Evolutionary conservation across 2,113 vertebrate genomes (phyloP).

Genomic region (Phylloscopus trochilus): DNA sequence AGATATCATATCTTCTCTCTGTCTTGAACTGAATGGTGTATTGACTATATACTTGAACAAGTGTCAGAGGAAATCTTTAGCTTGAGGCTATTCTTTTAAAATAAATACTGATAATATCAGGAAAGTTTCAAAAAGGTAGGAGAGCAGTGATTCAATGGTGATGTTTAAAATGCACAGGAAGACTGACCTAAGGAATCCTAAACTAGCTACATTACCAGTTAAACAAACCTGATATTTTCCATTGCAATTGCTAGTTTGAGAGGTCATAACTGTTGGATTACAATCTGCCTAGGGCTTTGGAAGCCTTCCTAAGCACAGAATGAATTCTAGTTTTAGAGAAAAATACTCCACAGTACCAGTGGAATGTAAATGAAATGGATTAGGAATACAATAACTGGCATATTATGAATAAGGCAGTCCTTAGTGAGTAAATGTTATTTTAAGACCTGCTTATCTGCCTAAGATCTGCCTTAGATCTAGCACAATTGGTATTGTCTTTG

Average conservation of each 20-base stretch:
- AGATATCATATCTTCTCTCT: background rate
- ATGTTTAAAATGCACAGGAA: background rate
- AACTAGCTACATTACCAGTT: background rate
- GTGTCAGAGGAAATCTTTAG: background rate
- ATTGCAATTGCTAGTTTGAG: background rate
- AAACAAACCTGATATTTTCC: background rate
- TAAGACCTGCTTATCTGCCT: background rate
- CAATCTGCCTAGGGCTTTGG: background rate
- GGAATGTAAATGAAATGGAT: background rate
- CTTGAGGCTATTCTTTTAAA: background rate
- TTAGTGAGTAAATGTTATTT: background rate
- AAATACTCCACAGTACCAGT: background rate
- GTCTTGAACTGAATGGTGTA: background rate
- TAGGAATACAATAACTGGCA: background rate
- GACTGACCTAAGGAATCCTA: background rate
- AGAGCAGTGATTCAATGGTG: background rate
- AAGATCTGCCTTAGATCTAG: background rate
- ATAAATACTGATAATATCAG: background rate
- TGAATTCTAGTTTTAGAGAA: background rate
- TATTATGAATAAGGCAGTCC: background rate
- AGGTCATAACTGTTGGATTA: background rate
- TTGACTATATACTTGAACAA: background rate
- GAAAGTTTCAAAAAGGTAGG: background rate
- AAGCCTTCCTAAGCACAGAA: background rate
- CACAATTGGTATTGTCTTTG: rapidly evolving